A percentile compares a stretch with the other conserved stretches of the same genome.
Evolutionary conservation across 2,888 invertebrate genomes (phyloP).

Genomic region (Brachylomia viminalis): DNA sequence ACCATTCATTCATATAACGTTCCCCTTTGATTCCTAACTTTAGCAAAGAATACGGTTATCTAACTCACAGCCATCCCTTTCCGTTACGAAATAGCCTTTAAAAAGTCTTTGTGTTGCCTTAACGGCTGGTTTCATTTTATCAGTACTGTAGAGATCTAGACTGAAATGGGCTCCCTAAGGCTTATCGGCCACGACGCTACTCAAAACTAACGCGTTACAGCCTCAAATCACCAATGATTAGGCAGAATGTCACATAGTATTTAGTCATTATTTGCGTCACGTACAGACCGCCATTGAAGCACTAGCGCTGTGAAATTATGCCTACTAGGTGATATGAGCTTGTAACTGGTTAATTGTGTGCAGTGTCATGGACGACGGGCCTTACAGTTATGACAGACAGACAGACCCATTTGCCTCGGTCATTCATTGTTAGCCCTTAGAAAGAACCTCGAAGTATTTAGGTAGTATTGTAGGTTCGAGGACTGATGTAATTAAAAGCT

Average conservation of each 20-base stretch:
- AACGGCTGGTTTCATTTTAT: conserved; percentile 39
- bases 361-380: no score
- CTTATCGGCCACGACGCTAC: no score
- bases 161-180: conserved; percentile 24
- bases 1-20: not conserved
- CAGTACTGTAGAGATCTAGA: conserved; percentile 21
- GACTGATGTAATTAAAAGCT: conserved; percentile 22
- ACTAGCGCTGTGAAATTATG: not conserved
- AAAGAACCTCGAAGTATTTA: conserved; percentile 47
- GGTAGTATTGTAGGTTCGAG: conserved; percentile 28
- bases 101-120: conserved; percentile 38
- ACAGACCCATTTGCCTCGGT: conserved; percentile 38
- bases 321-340: not conserved
- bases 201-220: not conserved
- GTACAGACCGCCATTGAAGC: not conserved
- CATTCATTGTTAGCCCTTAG: conserved; percentile 31
- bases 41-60: not conserved
- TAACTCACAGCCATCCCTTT: conserved; percentile 12
- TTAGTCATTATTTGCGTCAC: not conserved
- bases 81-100: conserved; percentile 31
- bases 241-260: not conserved
- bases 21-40: not conserved
- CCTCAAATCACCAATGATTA: not conserved
- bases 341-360: not conserved
- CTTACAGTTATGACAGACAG: conserved; percentile 8